phyloP scores from a whole-genome alignment of 2,888 invertebrate genomes.

The Lamellibrachia columna region DNA sequence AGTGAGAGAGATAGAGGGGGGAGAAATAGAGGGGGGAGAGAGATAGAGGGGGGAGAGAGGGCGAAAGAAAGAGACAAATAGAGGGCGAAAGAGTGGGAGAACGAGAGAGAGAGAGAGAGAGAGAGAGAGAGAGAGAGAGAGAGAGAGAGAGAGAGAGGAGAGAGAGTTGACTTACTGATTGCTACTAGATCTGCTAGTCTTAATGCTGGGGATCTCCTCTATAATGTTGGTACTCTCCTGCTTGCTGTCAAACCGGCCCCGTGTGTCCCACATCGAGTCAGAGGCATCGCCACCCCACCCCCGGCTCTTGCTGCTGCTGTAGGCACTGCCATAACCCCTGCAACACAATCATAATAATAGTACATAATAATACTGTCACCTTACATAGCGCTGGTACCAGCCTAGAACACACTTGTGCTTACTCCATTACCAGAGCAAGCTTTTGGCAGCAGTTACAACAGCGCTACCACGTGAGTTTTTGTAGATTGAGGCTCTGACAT shows the following conservation, averaged over 20 bases:
- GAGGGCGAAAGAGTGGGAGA: neutral
- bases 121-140: no score
- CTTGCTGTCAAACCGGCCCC: constrained; percentile 58
- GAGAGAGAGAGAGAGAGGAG: neutral
- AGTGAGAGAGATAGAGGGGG: no score
- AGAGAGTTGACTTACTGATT: constrained; percentile 35
- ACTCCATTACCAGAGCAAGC: no score
- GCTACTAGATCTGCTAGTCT: constrained; percentile 34
- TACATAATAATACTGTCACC: no score
- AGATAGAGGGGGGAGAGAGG: neutral
- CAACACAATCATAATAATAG: neutral
- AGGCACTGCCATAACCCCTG: constrained; percentile 5
- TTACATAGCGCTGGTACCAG: no score
- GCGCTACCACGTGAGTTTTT: no score
- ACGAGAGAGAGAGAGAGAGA: neutral
- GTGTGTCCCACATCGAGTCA: constrained; percentile 49
- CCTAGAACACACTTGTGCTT: no score
- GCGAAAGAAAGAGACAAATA: neutral
- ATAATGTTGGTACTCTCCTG: constrained; percentile 39
- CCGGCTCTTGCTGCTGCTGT: neutral
- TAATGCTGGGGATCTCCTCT: constrained; percentile 47
- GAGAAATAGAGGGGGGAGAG: no score
- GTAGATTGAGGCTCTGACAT: no score
- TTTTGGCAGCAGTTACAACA: no score
- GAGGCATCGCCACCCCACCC: constrained; percentile 1